Evolutionary conservation across 1,140 invertebrate genomes (phyloP), one percentile per base, ranked within the genome.

Genomic region (Trichonephila inaurata): DNA sequence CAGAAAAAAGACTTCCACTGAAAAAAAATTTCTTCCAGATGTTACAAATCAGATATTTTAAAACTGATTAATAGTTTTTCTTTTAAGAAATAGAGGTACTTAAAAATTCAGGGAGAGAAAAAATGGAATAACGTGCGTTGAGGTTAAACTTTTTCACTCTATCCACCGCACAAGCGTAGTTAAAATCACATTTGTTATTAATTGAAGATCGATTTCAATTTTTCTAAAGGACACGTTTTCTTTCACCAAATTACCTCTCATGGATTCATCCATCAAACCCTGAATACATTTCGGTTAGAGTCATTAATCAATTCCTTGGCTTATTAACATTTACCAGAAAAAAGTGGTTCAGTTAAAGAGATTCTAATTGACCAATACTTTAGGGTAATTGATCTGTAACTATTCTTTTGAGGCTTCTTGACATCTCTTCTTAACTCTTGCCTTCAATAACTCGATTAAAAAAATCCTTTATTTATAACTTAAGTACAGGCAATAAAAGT

Each of bases 101-200:
- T 12, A 40, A 77, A 77, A 77, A 77, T 33, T 33, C 7, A 33
- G 28, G 14, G 28, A 18, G 28, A 18, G 33, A 72, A 28, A 72
- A 72, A 77, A 28, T 7, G 5, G 33, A 28, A 18, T 40, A 33
- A 7, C 28, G 24, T 16, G 33, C 28, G 40, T 77, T 77, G 18
- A 16, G 28, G 14, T 28, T 40, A 18, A 77, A 77, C 72, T 77
- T 77, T 77, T 77, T 6, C 14, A 10, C 72, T 24, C 18, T 40
- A 18, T 10, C 18, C 18, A 40, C 33, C 14, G 33, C 24, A 19
- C 7, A 18, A 77, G 28, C 28, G 72, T 40, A 77, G 72, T 77
- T 77, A 77, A 77, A 77, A 77, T 77, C 72, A 33, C 72, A 77
- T 77, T 77, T 77, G 33, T 77, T 77, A 77, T 77, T 77, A 77